Evolutionary conservation across 37 sponge, comb jelly and placozoan species (phyloP).

Genomic region (Aphrocallistes beatrix): DNA sequence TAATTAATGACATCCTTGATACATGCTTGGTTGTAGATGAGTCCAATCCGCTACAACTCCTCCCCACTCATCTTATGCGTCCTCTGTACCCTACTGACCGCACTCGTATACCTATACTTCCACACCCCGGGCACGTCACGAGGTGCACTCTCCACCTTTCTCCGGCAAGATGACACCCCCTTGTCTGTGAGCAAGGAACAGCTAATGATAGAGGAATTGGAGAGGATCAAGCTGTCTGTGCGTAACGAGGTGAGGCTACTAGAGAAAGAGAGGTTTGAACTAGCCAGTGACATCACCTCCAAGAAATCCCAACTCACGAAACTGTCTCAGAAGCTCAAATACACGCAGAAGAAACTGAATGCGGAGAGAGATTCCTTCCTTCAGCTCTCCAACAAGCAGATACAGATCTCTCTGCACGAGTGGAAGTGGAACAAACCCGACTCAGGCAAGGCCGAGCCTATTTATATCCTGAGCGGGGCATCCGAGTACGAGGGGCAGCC

Average conservation of each 20-base stretch:
- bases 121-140: too few relatives aligned
- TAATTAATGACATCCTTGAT: too few relatives aligned
- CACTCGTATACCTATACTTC: too few relatives aligned
- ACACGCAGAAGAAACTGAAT: neutral
- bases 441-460: neutral
- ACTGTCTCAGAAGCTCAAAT: neutral
- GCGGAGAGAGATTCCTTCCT: neutral
- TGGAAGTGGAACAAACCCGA: neutral
- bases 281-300: slow-evolving; percentile 23
- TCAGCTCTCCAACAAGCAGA: neutral
- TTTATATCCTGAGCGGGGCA: neutral
- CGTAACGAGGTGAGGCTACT: slow-evolving; percentile 50
- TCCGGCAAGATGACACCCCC: too few relatives aligned
- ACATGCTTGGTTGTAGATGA: too few relatives aligned
- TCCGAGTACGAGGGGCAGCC: neutral
- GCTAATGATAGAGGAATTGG: slow-evolving; percentile 31
- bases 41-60: too few relatives aligned
- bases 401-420: neutral
- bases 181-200: neutral
- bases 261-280: slow-evolving; percentile 29
- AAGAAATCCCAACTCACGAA: slow-evolving; percentile 13
- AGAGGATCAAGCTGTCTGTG: slow-evolving; percentile 38
- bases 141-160: too few relatives aligned
- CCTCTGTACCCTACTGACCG: too few relatives aligned
- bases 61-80: too few relatives aligned